Base-by-base conservation (phyloP, 2,797 vertebrate species). In the Acrossocheilus wenchowensis region DNA sequence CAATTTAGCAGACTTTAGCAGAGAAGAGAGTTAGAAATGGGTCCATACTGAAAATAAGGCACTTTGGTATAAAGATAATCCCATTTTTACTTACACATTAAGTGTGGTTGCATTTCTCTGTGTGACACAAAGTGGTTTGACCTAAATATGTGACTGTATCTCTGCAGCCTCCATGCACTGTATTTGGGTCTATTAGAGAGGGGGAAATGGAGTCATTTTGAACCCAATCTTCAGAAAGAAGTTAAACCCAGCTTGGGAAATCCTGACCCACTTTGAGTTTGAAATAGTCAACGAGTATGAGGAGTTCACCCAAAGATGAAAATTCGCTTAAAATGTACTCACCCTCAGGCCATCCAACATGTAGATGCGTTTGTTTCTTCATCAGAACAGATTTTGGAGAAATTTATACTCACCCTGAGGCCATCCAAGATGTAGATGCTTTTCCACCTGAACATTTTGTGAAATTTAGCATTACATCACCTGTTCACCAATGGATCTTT, bases 241-340 rank as follows among this genome's bases (percentile, higher is more conserved):
- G 48, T 83, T 78, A 88, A 86, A 83, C 79, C 79, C 69, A 86
- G 82, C 48, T 75, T 87, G 48, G 54, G 84, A 88, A 88, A 86
- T 78, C 60, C 36, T 86, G 86, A 84, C 74, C 86, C 84, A 88
- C 84, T 86, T 86, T 75, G 78, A 68, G 57, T 60, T 75, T 45
- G 77, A 86, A 86, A 54, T 23, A 78, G 83, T 87, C 85, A 82
- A 81, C 6, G 23, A 15, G 14, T n/a, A 26, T 41, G 2, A 78
- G 52, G 36, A 78, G 52, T 60, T 36, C 66, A 68, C 34, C 64
- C 34, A 68, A 36, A 68, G 36, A 39, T 39, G 4, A 68, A 68
- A 36, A 19, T 9, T 19, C 36, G 66, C 34, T 21, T 19, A 21
- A 19, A 39, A 39, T 68, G 0, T 36, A 68, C 34, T 19, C 64